Base-by-base conservation (phyloP, 2,797 vertebrate species). In the Catharus ustulatus region DNA sequence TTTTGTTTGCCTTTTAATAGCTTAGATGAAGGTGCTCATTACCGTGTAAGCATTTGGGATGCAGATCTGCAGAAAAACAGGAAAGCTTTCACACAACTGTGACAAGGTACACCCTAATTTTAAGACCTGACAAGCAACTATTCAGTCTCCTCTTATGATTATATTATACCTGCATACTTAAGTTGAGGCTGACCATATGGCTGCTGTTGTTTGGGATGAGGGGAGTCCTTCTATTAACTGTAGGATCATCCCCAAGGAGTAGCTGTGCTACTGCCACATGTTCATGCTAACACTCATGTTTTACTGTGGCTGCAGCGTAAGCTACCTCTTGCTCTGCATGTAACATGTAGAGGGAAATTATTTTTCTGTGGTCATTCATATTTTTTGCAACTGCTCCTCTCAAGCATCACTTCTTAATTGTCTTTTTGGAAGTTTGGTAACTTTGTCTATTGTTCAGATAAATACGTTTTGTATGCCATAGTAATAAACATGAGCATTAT, bases 381-480 rank as follows among this genome's bases (percentile, higher is more conserved):
- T 43, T 58, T 42, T 9, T 49, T 49, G 3, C 55, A 77, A 55
- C 38, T 57, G 18, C 29, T 86, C 1, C 66, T 54, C 38, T 86
- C 23, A 15, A 38, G 13, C 4, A 36, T 36, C 5, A 2, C 10
- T 82, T 79, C 57, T 76, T 55, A 45, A 42, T 46, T 71, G 12
- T 34, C 9, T 9, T 21, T 10, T 42, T 87, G 58, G 15, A 81
- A 67, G 21, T 74, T 54, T 32, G 22, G 21, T 74, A 49, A 52
- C 9, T 74, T 80, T 32, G 3, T 40, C 2, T 11, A 12, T 34
- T 62, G 8, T 46, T 79, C 45, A n/a, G 46, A 54, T 59, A 57
- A 51, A 30, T 4, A 0, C 3, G 3, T 15, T 77, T 73, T 45
- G 1, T 42, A 11, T 11, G 8, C 5, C 12, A 6, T 2, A 49